Conservation (phyloP, 2,888 invertebrate genomes). For the Cataglyphis livida region DNA sequence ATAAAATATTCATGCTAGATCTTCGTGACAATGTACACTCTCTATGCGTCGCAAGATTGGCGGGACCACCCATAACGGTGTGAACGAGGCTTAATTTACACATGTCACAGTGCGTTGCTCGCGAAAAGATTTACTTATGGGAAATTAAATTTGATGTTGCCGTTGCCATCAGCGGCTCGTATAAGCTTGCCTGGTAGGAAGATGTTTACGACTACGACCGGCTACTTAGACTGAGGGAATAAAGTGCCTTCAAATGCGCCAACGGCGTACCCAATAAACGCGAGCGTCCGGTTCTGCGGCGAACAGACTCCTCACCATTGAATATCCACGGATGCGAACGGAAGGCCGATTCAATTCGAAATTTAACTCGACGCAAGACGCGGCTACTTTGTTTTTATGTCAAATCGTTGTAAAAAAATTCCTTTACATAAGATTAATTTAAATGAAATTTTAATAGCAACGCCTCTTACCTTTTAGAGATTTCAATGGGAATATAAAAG, state of each 20-base stretch:
- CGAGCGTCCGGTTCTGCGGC: conserved; percentile 74
- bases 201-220: conserved; percentile 82
- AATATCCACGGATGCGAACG: conserved; percentile 58
- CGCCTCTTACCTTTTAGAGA: neutral
- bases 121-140: conserved; percentile 82
- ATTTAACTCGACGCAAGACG: conserved; percentile 1
- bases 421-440: conserved; percentile 6
- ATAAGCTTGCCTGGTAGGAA: conserved; percentile 80
- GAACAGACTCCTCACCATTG: conserved; percentile 66
- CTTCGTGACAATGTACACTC: conserved; percentile 64
- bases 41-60: conserved; percentile 2
- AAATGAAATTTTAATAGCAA: conserved; percentile 49
- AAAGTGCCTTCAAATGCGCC: conserved; percentile 74
- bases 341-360: conserved; percentile 30
- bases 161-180: conserved; percentile 83
- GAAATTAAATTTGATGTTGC: conserved; percentile 83
- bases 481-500: neutral
- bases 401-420: conserved; percentile 11
- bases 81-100: conserved; percentile 73
- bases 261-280: conserved; percentile 77
- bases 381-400: neutral
- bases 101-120: conserved; percentile 73
- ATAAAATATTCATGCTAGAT: conserved; percentile 53
- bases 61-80: conserved; percentile 73
- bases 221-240: conserved; percentile 80